A percentile compares a stretch with the other conserved stretches of the same genome.
Evolutionary conservation across 2,113 vertebrate species (phyloP).

Genomic region (Danio rerio): GRCz12tu NC_133177.1:45048001-45048500

Average conservation of each 20-base stretch:
- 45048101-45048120: no score
- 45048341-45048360: constrained; percentile 64
- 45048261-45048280: constrained; percentile 67
- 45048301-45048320: constrained; percentile 78
- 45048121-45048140: no score
- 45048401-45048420: neutral
- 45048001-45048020: no score
- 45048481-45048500: constrained; percentile 12
- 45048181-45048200: neutral
- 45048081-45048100: no score
- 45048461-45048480: constrained; percentile 6
- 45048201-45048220: neutral
- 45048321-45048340: constrained; percentile 77
- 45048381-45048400: neutral
- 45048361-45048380: neutral
- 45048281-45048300: constrained; percentile 78
- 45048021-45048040: no score
- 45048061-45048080: no score
- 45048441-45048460: constrained; percentile 17
- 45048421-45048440: neutral
- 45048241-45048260: constrained; percentile 28
- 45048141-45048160: neutral
- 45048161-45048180: neutral
- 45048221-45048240: neutral
- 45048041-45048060: no score